Conservation (phyloP, 2,797 vertebrate genomes). For the Danio tinwini region DNA sequence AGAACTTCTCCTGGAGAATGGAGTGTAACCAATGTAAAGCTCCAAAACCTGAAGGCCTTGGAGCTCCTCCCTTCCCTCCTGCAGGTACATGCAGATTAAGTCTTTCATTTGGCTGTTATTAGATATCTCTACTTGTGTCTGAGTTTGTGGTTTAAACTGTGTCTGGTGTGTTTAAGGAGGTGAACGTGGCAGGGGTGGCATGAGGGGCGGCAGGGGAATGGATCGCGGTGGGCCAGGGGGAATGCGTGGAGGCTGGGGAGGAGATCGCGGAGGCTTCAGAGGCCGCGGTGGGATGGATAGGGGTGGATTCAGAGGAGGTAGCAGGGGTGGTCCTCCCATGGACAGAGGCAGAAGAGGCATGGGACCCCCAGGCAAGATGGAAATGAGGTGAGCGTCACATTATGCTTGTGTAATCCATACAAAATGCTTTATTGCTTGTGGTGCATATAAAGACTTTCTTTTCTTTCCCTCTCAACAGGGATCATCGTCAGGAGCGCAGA, state of each 20-base stretch:
- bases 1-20: conserved; percentile 98
- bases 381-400: conserved; percentile 84
- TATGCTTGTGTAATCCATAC: background rate
- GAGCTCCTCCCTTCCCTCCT: conserved; percentile 84
- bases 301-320: conserved; percentile 88
- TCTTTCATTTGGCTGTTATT: no score
- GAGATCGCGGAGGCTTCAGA: conserved; percentile 90
- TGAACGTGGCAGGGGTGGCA: conserved; percentile 86
- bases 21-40: conserved; percentile 99
- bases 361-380: conserved; percentile 94
- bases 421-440: background rate
- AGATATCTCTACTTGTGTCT: no score
- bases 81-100: conserved; percentile 74
- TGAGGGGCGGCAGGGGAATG: conserved; percentile 92
- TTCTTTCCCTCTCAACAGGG: conserved; percentile 72
- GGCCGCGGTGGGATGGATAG: conserved; percentile 91
- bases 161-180: conserved; percentile 74
- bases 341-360: conserved; percentile 89
- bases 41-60: conserved; percentile 92
- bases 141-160: background rate
- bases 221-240: conserved; percentile 85
- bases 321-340: conserved; percentile 89
- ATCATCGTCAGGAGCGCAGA: conserved; percentile 93
- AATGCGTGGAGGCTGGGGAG: conserved; percentile 92
- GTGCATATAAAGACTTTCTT: background rate